Evolutionary conservation across 2,888 invertebrate genomes (phyloP), one percentile per base, ranked within the genome.

Genomic region (Nasonia oneida): DNA sequence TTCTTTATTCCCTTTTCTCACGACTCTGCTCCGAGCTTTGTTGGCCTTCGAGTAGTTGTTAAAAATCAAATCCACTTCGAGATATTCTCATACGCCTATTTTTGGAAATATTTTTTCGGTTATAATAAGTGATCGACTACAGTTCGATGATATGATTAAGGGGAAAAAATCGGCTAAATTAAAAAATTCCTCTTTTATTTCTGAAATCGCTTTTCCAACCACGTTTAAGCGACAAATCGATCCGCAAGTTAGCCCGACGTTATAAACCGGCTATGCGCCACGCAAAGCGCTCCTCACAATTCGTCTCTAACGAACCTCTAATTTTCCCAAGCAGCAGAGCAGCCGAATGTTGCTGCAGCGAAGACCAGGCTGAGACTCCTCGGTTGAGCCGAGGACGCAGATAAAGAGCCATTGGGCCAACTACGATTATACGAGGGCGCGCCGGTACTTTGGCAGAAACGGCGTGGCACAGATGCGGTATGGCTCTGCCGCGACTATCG

Each of bases 401-500:
- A 23, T 61, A 74, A 14, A 29, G n/a, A 14, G 76, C 15, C 6
- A n/a, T 23, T 29, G 53, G 4, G 18, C 15, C 18, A 15, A 18
- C 15, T 18, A 18, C 3, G 18, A 18, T 18, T 53, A 61, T 61
- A 61, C n/a, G n/a, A n/a, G n/a, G 57, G n/a, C 2, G 57, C n/a
- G 57, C n/a, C 57, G 8, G 18, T 61, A 61, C 57, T 61, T 61
- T n/a, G 57, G 18, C 57, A 61, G n/a, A 61, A 61, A n/a, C n/a
- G n/a, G 18, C n/a, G 57, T 33, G 47, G 50, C 57, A 33, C 77
- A 81, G 39, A 77, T 79, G 78, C 84, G 86, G 91, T 89, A 95
- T 95, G 95, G 94, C 94, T 93, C 94, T 95, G 91, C 94, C 94
- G 89, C 95, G 95, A 92, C 93, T 95, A 89, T 95, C 95, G 86